Evolutionary conservation across 2,888 invertebrate species (phyloP), one percentile per base, ranked within the genome.

Genomic region (Drosophila ustulata): DNA sequence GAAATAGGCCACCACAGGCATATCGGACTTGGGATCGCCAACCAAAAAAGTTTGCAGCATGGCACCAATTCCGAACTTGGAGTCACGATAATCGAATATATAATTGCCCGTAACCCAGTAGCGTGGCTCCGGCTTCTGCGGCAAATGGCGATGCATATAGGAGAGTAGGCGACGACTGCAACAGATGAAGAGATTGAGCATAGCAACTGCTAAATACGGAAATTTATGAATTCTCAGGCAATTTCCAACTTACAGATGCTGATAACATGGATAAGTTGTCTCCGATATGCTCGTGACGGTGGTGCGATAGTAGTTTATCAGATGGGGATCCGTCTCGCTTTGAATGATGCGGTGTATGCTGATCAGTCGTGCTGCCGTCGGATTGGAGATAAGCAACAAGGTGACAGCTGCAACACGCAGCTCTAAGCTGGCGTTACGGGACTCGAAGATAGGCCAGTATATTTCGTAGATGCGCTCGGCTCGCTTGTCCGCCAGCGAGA

Each of bases 101-200:
- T 95, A 95, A 91, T 96, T 96, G 30, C 95, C 96, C 0, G 96
- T 96, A 0, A 95, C 94, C 94, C 96, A 95, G 79, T 94, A 94
- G 4, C 94, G 93, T 8, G 92, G 90, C 1, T 93, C 93, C 6
- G 94, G 93, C 0, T 94, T 94, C 77, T 93, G 93, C 0, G 93
- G 93, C 53, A 96, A 93, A 77, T 95, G 94, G 32, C 94, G 94
- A 2, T 94, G 93, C 70, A 96, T 93, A 81, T 95, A 95, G 0
- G 95, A 94, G 0, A 95, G 93, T 76, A 95, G 94, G 66, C 93
- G 93, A 0, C 95, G 94, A 34, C 96, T 96, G 88, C 1, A 41
- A 43, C 3, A 8, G 0, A 11, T n/a, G 7, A 25, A 1, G n/a
- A 13, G 3, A 41, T 5, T 13, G 18, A 13, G 13, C 37, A 39